Evolutionary conservation across 2,113 vertebrate genomes (phyloP), one percentile per base, ranked within the genome.

Genomic region (Myotis lucifugus): DNA sequence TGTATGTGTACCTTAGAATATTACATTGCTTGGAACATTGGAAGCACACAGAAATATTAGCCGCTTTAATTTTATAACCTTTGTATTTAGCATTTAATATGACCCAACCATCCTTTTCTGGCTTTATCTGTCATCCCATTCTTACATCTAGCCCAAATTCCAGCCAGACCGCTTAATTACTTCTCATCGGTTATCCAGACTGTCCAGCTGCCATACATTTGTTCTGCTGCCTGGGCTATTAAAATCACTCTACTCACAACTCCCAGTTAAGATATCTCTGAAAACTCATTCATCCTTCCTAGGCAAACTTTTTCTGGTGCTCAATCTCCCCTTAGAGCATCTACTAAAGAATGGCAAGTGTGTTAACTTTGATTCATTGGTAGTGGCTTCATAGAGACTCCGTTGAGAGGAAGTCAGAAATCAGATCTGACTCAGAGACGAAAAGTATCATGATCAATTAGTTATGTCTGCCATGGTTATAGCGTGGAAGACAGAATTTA

Each of bases 1-100:
- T 46, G 42, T 78, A 23, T n/a, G 8, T 74, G 0, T 54, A 10
- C 40, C 52, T 90, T 85, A 50, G 50, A 77, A 72, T 37, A 66
- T 40, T 48, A 81, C 8, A 27, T 50, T 89, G 72, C 52, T 89
- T 34, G 27, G 8, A 64, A 92, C 27, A 64, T 4, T 70, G 27
- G 82, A 70, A 83, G n/a, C 46, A 82, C 50, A 89, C 6, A 50
- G 19, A 18, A 81, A 54, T 85, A 21, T 72, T 46, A 95, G 37
- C 48, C 94, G 32, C 27, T 48, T 95, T 79, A 67, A 73, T 85
- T 93, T 82, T 88, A 70, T 69, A 66, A 40, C 7, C 9, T 84
- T 87, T 52, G 5, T 8, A 69, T 61, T 12, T n/a, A 37, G 37
- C 29, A 34, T 54, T 83, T 18, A 48, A 8, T 34, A 8, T 70